Conservation (phyloP, 2,888 invertebrate species). For the Zygothrica quintamaculata region DNA sequence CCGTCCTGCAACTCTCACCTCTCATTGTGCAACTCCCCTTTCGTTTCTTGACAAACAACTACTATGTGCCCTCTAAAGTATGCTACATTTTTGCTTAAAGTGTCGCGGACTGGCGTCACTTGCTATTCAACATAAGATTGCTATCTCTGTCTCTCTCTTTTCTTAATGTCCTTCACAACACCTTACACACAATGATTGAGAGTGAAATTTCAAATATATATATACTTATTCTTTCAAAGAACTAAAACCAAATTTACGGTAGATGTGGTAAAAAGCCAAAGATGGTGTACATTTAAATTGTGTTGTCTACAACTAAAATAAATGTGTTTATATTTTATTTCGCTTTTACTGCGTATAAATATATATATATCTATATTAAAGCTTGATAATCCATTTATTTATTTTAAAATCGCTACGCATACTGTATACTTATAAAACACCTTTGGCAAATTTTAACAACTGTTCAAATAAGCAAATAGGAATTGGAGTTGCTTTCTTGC, state of each 20-base stretch:
- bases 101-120: conserved; percentile 59
- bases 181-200: background rate
- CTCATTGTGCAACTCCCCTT: background rate
- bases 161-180: background rate
- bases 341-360: too few relatives aligned
- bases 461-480: conserved; percentile 16
- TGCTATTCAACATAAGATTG: conserved; percentile 46
- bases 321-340: too few relatives aligned
- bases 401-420: background rate
- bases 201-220: background rate
- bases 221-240: too few relatives aligned
- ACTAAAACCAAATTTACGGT: too few relatives aligned
- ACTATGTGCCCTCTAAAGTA: conserved; percentile 45
- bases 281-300: too few relatives aligned
- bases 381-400: too few relatives aligned
- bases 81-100: conserved; percentile 72
- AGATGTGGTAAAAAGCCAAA: too few relatives aligned
- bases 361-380: too few relatives aligned
- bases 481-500: background rate
- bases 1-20: background rate
- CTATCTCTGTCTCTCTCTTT: conserved; percentile 1
- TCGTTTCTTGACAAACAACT: background rate
- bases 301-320: too few relatives aligned
- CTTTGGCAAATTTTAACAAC: background rate
- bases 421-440: background rate